Percentiles rank a stretch among this genome's conserved stretches.
Conservation (phyloP, 2,113 vertebrate species). For the Vicugna pacos region DNA sequence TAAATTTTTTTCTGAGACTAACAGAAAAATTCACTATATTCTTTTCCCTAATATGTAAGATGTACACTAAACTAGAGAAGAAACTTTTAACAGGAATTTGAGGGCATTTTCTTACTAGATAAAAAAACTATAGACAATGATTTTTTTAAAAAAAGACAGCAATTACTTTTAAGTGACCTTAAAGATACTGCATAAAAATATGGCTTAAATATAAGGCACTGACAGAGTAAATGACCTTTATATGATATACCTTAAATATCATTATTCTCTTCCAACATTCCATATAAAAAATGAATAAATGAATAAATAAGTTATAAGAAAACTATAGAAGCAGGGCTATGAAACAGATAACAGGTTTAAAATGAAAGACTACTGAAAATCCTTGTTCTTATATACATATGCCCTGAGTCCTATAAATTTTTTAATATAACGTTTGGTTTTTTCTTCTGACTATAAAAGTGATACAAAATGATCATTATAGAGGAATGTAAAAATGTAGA, state of each 20-base stretch:
- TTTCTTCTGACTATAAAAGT: conserved; percentile 19
- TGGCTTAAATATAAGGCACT: background rate
- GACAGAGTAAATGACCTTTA: background rate
- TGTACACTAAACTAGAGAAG: conserved; percentile 32
- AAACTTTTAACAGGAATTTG: conserved; percentile 12
- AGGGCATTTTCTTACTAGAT: conserved; percentile 44
- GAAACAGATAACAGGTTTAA: background rate
- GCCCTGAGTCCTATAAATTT: background rate
- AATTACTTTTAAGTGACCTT: conserved; percentile 42
- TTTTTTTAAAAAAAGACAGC: background rate
- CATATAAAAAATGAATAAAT: background rate
- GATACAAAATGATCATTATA: background rate
- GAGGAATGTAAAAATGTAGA: background rate
- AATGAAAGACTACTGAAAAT: conserved; percentile 38
- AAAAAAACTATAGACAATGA: background rate
- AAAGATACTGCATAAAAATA: background rate
- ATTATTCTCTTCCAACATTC: conserved; percentile 26
- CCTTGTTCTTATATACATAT: background rate
- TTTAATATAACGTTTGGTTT: background rate
- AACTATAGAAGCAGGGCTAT: background rate
- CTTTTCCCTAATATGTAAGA: background rate
- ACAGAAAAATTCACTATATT: background rate
- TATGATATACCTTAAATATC: background rate
- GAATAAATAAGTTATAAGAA: background rate
- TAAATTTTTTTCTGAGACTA: background rate